Evolutionary conservation across 2,797 vertebrate species (phyloP), one percentile per base, ranked within the genome.

Genomic region (Crypturellus tataupa): DNA sequence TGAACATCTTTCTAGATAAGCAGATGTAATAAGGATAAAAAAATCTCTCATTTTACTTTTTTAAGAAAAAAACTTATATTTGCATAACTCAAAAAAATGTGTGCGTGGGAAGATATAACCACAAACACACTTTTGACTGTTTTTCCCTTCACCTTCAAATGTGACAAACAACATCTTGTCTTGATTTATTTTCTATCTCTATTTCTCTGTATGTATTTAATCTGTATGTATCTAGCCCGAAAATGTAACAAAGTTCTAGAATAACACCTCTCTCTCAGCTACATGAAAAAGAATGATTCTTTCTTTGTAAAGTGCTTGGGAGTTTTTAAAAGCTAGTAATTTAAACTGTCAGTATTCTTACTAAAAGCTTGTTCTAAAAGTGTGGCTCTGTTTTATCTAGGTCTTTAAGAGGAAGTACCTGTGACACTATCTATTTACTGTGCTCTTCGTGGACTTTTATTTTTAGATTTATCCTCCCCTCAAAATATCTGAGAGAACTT

Each of bases 351-450:
- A 3, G 8, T 25, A 39, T 73, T 73, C 24, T 72, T 33, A 49
- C 10, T 59, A 42, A 87, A 67, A 20, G 19, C 5, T 14, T 70
- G 47, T 64, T 62, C 70, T 83, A 65, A 75, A 76, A 82, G 71
- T 62, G 39, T 49, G 5, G 17, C 80, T 96, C 37, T 82, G 60
- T 68, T 93, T 92, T 96, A 93, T 89, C 68, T 84, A 71, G 85
- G 84, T 86, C 91, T 85, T 78, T 71, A 75, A 87, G 85, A 92
- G 90, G 89, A 97, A 97, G 84, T 93, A 70, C 85, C 73, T 92
- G 87, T 25, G 33, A 60, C 64, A 82, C 46, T 25, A 82, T 79
- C 89, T 94, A 29, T 94, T 93, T 88, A 71, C 35, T 81, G 47
- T 51, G 83, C 37, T 93, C 56, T 82, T 85, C 71, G 85, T 80